Evolutionary conservation across 2,113 vertebrate genomes (phyloP).

Genomic region (Tachysurus fulvidraco): DNA sequence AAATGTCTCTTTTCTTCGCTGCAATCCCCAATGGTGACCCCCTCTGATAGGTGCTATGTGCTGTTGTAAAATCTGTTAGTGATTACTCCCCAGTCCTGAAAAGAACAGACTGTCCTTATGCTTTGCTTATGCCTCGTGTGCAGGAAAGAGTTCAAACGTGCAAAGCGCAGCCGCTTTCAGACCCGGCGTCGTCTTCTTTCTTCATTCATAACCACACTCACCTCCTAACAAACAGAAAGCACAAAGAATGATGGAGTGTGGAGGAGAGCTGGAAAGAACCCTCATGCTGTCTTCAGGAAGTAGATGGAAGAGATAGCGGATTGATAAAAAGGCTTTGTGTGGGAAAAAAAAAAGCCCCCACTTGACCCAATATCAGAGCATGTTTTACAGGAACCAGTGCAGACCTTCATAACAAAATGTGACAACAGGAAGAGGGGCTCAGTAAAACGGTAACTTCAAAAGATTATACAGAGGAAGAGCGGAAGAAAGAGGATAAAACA

Average conservation of each 20-base stretch:
- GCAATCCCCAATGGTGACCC: slow-evolving; percentile 35
- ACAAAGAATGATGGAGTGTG: neutral
- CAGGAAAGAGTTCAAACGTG: slow-evolving; percentile 34
- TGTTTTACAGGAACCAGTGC: slow-evolving; percentile 43
- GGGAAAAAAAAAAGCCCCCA: neutral
- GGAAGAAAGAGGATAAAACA: slow-evolving; percentile 51
- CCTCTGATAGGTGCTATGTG: slow-evolving; percentile 28
- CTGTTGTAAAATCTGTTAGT: slow-evolving; percentile 44
- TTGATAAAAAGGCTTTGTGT: slow-evolving; percentile 37
- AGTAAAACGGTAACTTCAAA: slow-evolving; percentile 41
- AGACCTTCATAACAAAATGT: slow-evolving; percentile 38
- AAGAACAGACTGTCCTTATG: slow-evolving; percentile 51
- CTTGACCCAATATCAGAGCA: slow-evolving; percentile 17
- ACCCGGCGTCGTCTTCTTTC: slow-evolving; percentile 39
- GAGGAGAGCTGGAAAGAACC: slow-evolving; percentile 58
- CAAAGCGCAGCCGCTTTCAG: slow-evolving; percentile 33
- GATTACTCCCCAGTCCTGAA: slow-evolving; percentile 43
- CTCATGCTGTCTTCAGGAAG: slow-evolving; percentile 66
- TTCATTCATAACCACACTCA: slow-evolving; percentile 45
- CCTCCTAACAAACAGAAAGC: slow-evolving; percentile 31
- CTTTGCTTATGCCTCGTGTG: slow-evolving; percentile 20
- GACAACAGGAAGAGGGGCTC: slow-evolving; percentile 36
- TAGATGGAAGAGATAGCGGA: slow-evolving; percentile 63
- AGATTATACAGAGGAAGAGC: slow-evolving; percentile 41
- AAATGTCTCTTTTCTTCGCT: slow-evolving; percentile 48